Percentiles rank a stretch among this genome's conserved stretches.
Conservation (phyloP, 2,113 vertebrate species). For the Hystrix cristata region DNA sequence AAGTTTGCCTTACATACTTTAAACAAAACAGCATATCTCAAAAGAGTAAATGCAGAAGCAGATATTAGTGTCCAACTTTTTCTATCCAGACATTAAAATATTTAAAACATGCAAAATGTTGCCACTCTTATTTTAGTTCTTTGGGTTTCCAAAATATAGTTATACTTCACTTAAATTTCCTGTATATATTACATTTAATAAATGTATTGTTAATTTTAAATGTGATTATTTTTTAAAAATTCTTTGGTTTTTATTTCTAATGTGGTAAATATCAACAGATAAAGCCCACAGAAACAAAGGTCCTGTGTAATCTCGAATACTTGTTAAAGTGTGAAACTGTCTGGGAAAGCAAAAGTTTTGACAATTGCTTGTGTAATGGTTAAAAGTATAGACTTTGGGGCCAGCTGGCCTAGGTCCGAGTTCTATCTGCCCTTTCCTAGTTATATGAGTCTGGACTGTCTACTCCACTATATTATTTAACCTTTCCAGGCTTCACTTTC, state of each 20-base stretch:
- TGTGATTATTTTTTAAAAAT: neutral
- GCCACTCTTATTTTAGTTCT: neutral
- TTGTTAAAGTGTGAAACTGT: neutral
- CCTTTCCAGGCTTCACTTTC: neutral
- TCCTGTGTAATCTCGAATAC: neutral
- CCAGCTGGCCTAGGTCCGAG: neutral
- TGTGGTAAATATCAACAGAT: neutral
- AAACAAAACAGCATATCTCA: neutral
- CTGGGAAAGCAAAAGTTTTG: neutral
- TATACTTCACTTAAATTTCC: neutral
- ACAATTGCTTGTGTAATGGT: neutral
- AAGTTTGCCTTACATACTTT: neutral
- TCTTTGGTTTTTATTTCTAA: neutral
- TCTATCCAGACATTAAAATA: neutral
- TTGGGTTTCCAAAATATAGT: neutral
- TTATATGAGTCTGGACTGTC: neutral
- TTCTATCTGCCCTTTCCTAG: neutral
- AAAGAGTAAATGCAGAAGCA: constrained; percentile 30
- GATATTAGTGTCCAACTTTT: neutral
- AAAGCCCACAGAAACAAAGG: neutral
- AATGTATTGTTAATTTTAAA: neutral
- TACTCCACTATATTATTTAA: neutral
- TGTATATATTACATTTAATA: constrained; percentile 1
- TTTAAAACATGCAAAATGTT: neutral
- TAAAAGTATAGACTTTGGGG: neutral